Base-by-base conservation (phyloP, 2,113 vertebrate species). In the Chloropsis hardwickii region DNA sequence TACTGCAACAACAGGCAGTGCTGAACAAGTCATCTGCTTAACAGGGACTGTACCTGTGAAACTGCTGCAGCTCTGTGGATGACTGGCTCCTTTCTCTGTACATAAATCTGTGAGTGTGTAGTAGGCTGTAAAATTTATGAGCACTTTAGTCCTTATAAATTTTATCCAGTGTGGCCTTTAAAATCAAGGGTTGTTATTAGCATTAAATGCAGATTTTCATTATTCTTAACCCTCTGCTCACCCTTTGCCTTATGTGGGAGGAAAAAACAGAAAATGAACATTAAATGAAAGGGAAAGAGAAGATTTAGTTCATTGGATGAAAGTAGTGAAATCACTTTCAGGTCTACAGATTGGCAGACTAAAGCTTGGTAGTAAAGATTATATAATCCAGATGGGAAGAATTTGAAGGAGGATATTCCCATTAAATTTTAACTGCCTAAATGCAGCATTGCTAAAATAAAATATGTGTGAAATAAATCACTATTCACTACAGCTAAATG, bases 151-250 rank as follows among this genome's bases (percentile, higher is more conserved):
- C 60, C 57, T 86, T 96, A 91, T 72, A 97, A 95, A 95, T 97
- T 97, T 96, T 96, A 93, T 93, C 67, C 94, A 91, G 56, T 94
- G 80, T 95, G 56, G 80, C 80, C 86, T 96, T 97, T 96, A 96
- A 97, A 97, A 93, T n/a, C 51, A 73, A 96, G 81, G 37, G n/a
- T 94, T 84, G 93, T 88, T 87, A 88, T 90, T 96, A 61, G 69
- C 81, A 15, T 94, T 97, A 83, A 76, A n/a, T 83, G 61, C 51
- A 44, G 45, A 72, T 89, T 90, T 92, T 94, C 66, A 69, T 95
- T 89, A 47, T 67, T 95, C 62, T 94, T 89, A 95, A 84, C 53
- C 17, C 44, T 83, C 64, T 81, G 51, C 27, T 88, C 44, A 48
- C 11, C 10, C 33, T 60, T 85, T 73, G 19, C 42, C 24, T 77